phyloP scores from a whole-genome alignment of 2,888 invertebrate species.

The Hedya salicella region DNA sequence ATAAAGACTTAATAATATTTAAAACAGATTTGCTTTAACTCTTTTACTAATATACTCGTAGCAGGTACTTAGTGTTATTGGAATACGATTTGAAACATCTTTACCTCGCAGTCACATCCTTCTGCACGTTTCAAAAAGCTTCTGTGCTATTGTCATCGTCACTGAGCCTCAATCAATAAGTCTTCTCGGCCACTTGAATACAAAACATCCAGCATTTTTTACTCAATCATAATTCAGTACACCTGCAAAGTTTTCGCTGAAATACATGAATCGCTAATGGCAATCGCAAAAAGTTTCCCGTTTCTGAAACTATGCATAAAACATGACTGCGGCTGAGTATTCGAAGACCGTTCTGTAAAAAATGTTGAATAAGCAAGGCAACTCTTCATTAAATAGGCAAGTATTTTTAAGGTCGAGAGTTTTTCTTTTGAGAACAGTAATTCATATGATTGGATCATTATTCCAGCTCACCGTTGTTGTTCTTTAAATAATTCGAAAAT shows the following conservation, averaged over 20 bases:
- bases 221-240: slow-evolving; percentile 8
- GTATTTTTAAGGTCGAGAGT: background rate
- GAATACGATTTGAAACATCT: no score
- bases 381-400: background rate
- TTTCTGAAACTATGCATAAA: slow-evolving; percentile 25
- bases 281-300: slow-evolving; percentile 8
- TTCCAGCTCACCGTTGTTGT: no score
- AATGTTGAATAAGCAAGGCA: slow-evolving; percentile 1
- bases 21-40: no score
- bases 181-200: background rate
- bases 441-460: no score
- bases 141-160: background rate
- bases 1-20: no score
- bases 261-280: slow-evolving; percentile 22
- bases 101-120: no score
- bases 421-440: background rate
- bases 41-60: no score
- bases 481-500: no score
- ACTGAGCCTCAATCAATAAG: slow-evolving; percentile 17
- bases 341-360: slow-evolving; percentile 13
- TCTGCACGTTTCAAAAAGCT: background rate
- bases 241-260: background rate
- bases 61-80: no score
- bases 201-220: slow-evolving; percentile 2
- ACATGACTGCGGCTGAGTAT: slow-evolving; percentile 5